A percentile compares a stretch with the other conserved stretches of the same genome.
phyloP scores from a whole-genome alignment of 2,888 invertebrate species.

The Rosalia funebris region DNA sequence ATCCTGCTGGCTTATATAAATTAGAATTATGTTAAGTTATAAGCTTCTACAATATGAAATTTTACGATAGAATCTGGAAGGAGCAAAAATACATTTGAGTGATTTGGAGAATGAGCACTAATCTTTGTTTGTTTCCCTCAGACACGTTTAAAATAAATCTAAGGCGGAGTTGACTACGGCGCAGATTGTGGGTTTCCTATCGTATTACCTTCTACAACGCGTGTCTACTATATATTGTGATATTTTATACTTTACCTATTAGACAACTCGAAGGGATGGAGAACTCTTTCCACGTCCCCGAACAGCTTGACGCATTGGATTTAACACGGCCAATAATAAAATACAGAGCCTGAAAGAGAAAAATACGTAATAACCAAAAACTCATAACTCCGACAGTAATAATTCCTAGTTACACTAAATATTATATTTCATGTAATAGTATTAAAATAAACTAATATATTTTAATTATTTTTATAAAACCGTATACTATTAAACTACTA shows the following conservation, averaged over 20 bases:
- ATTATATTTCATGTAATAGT: too few species aligned
- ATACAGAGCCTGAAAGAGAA: slow-evolving; percentile 67
- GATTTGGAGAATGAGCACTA: slow-evolving; percentile 37
- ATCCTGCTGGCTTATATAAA: not conserved
- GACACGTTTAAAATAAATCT: slow-evolving; percentile 48
- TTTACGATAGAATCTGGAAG: slow-evolving; percentile 30
- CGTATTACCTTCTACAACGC: slow-evolving; percentile 35
- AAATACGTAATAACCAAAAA: slow-evolving; percentile 31
- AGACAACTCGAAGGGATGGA: slow-evolving; percentile 73
- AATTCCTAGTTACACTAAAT: too few species aligned
- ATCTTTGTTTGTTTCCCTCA: slow-evolving; percentile 43
- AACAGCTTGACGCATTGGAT: slow-evolving; percentile 74
- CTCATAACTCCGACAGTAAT: too few species aligned
- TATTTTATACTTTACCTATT: slow-evolving; percentile 64
- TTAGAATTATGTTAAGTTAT: not conserved
- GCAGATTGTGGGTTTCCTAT: slow-evolving; percentile 36
- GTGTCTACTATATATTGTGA: slow-evolving; percentile 25
- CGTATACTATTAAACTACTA: too few species aligned
- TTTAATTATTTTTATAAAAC: too few species aligned
- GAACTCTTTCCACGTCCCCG: slow-evolving; percentile 73
- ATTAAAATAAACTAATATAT: too few species aligned
- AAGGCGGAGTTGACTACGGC: slow-evolving; percentile 26
- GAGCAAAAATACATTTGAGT: slow-evolving; percentile 41
- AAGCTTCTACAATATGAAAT: slow-evolving; percentile 16
- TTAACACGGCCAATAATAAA: slow-evolving; percentile 62